These are phyloP conservation scores for Seriola quinqueradiata DNA, from an alignment of 2,113 vertebrate genomes.

Conservation along the genomic window DNA sequence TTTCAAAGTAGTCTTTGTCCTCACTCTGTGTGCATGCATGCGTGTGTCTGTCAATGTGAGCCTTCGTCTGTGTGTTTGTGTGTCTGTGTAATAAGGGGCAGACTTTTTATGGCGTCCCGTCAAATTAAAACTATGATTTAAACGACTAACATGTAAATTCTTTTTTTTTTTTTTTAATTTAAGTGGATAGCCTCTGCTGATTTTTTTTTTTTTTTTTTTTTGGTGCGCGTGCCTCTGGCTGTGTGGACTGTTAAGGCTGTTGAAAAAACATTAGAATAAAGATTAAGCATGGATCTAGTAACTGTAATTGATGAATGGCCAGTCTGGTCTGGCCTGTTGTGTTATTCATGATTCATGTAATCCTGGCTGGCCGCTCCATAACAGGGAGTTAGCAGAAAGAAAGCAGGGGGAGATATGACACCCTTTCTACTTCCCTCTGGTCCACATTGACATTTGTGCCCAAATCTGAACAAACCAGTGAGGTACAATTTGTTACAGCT, in stretches of 20 bases:
- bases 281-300: constrained; percentile 21
- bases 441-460: constrained; percentile 56
- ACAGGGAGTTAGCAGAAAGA: constrained; percentile 14
- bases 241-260: constrained; percentile 26
- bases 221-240: constrained; percentile 17
- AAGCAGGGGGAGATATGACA: constrained; percentile 40
- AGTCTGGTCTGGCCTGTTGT: constrained; percentile 27
- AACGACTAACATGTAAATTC: constrained; percentile 53
- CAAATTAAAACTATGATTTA: constrained; percentile 80
- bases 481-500: constrained; percentile 10
- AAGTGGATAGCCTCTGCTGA: constrained; percentile 38
- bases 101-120: constrained; percentile 77
- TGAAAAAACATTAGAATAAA: constrained; percentile 37
- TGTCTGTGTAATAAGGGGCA: constrained; percentile 70
- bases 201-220: background rate
- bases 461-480: constrained; percentile 27
- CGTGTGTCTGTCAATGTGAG: constrained; percentile 57
- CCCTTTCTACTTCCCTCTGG: constrained; percentile 40
- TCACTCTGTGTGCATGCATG: constrained; percentile 55
- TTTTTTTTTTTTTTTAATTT: constrained; percentile 46
- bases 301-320: constrained; percentile 45
- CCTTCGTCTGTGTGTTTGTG: constrained; percentile 33
- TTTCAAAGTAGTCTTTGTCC: constrained; percentile 83
- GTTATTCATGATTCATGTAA: constrained; percentile 57
- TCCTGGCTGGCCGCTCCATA: constrained; percentile 1